Percentiles rank a stretch among this genome's conserved stretches.
Evolutionary conservation across 1,140 invertebrate genomes (phyloP).

Genomic region (Caenorhabditis briggsae): DNA sequence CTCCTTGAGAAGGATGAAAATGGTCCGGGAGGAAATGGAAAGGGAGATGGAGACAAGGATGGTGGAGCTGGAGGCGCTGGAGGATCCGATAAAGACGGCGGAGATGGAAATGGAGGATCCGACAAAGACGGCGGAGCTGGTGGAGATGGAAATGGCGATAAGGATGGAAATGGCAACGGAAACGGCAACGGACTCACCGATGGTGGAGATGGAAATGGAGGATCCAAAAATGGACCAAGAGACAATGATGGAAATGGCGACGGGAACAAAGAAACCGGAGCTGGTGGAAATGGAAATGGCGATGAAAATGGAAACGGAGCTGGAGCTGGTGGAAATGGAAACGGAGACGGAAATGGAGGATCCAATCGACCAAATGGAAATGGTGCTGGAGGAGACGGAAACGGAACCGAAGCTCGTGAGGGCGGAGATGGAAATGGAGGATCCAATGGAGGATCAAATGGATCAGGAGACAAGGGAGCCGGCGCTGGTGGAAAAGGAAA

Average conservation of each 20-base stretch:
- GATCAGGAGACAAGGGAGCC: background rate
- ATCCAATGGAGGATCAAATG: background rate
- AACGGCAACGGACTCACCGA: conserved; percentile 22
- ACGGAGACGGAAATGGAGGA: conserved; percentile 7
- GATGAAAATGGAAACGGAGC: background rate
- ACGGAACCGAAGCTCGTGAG: background rate
- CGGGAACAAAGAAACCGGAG: background rate
- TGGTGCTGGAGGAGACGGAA: background rate
- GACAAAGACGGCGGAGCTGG: background rate
- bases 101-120: conserved; percentile 56
- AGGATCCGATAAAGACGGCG: conserved; percentile 50
- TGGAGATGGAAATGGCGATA: background rate
- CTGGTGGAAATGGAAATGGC: conserved; percentile 15
- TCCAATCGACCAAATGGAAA: background rate
- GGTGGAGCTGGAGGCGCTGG: conserved; percentile 61
- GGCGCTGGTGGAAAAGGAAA: conserved; percentile 12
- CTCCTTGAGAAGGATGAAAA: conserved; percentile 26
- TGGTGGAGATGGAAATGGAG: conserved; percentile 60
- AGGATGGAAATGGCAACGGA: conserved; percentile 1
- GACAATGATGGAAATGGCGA: background rate
- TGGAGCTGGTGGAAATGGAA: background rate
- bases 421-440: background rate
- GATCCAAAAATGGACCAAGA: background rate
- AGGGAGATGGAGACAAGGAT: conserved; percentile 59
- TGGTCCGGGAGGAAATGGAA: conserved; percentile 24